These are phyloP conservation scores for Lepidochrysops patricia DNA, from an alignment of 2,888 invertebrate genomes.

Conservation along the genomic window DNA sequence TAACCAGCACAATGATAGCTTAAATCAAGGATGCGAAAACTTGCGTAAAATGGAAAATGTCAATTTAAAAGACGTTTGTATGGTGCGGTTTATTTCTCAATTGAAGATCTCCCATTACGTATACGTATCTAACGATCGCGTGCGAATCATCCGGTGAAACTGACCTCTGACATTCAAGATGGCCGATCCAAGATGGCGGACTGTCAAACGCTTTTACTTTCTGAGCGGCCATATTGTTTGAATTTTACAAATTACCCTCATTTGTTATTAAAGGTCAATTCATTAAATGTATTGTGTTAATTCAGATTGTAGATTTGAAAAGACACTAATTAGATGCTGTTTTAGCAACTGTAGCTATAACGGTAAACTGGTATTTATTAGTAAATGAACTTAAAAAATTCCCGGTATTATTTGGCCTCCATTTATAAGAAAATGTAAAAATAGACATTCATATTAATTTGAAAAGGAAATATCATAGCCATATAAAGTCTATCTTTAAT, in stretches of 20 bases:
- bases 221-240: not conserved
- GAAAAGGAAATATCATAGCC: not conserved
- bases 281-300: not conserved
- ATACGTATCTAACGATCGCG: slow-evolving; percentile 25
- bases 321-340: not conserved
- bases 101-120: slow-evolving; percentile 21
- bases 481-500: not conserved
- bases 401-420: not conserved
- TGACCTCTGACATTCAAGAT: slow-evolving; percentile 57
- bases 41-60: slow-evolving; percentile 11
- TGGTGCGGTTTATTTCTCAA: slow-evolving; percentile 13
- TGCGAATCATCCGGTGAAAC: slow-evolving; percentile 51
- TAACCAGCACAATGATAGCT: slow-evolving; percentile 1
- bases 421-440: not conserved
- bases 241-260: slow-evolving; percentile 11
- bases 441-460: not conserved
- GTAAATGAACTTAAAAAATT: not conserved
- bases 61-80: slow-evolving; percentile 21
- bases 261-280: slow-evolving; percentile 6
- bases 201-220: slow-evolving; percentile 41
- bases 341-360: not conserved
- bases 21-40: slow-evolving; percentile 1
- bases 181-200: slow-evolving; percentile 47
- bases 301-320: not conserved
- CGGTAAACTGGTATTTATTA: no score